A percentile compares a stretch with the other conserved stretches of the same genome.
Evolutionary conservation across 2,888 invertebrate genomes (phyloP).

Genomic region (Cheilosia impressa): DNA sequence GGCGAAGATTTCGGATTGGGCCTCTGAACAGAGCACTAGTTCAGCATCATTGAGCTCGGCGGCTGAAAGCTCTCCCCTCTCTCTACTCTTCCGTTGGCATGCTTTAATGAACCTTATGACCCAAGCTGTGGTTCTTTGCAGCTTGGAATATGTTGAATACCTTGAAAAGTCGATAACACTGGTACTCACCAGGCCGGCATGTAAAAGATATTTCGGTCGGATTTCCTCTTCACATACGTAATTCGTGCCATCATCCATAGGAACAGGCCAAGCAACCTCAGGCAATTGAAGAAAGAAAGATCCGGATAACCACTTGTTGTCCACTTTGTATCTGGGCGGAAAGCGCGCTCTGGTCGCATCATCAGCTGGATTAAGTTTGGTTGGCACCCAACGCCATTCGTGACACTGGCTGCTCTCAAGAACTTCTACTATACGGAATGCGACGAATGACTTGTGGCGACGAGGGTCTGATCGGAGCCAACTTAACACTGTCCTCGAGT

Average conservation of each 20-base stretch:
- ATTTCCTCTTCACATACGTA: neutral
- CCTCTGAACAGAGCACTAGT: neutral
- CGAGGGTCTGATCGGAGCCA: slow-evolving; percentile 76
- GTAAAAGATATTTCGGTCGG: neutral
- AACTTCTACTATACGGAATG: slow-evolving; percentile 52
- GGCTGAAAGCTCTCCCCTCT: neutral
- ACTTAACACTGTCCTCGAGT: slow-evolving; percentile 70
- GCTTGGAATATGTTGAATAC: neutral
- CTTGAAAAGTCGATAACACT: neutral
- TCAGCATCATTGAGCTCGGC: slow-evolving; percentile 16
- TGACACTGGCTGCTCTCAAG: slow-evolving; percentile 42
- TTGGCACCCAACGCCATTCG: slow-evolving; percentile 51
- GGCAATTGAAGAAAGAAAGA: slow-evolving; percentile 37
- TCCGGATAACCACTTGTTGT: slow-evolving; percentile 45
- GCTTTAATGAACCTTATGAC: neutral
- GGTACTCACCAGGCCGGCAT: neutral
- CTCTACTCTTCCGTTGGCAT: neutral
- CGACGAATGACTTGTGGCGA: slow-evolving; percentile 52
- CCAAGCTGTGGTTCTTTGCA: slow-evolving; percentile 6
- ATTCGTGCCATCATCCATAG: neutral
- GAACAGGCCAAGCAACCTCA: neutral
- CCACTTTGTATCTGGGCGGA: neutral
- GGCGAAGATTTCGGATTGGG: neutral
- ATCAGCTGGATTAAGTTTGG: slow-evolving; percentile 53
- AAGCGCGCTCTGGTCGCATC: slow-evolving; percentile 41